Evolutionary conservation across 2,797 vertebrate genomes (phyloP).

Genomic region (Rhynchotus rufescens): DNA sequence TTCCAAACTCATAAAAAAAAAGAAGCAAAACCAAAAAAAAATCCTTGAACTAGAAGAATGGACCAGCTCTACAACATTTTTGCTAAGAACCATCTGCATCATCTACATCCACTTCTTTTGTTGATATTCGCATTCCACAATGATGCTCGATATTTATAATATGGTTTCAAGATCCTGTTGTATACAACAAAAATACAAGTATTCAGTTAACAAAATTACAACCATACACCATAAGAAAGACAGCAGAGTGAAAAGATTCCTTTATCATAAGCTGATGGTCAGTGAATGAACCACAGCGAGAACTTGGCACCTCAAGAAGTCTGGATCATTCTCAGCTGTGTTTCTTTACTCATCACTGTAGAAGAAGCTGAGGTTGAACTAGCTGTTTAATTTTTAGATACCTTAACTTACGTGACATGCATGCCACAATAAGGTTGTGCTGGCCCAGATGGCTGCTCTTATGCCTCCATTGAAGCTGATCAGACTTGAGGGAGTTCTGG

Average conservation of each 20-base stretch:
- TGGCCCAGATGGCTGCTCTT: not conserved
- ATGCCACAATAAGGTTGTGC: not conserved
- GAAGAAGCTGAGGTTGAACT: not conserved
- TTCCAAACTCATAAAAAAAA: not conserved
- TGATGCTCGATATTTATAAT: not conserved
- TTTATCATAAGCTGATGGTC: not conserved
- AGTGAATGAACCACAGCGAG: not conserved
- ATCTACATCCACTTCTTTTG: not conserved
- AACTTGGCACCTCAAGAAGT: not conserved
- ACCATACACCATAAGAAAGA: not conserved
- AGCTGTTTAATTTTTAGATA: not conserved
- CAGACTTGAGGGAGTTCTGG: not conserved
- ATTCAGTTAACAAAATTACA: not conserved
- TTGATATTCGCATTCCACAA: not conserved
- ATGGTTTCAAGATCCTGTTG: not conserved
- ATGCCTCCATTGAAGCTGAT: not conserved
- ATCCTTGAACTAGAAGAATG: not conserved
- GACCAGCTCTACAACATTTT: not conserved
- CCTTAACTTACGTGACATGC: not conserved
- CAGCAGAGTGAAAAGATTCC: not conserved
- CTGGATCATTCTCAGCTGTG: not conserved
- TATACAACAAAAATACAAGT: not conserved
- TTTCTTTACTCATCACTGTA: not conserved
- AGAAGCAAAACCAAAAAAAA: too few species aligned
- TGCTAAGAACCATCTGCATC: not conserved